Evolutionary conservation across 2,888 invertebrate species (phyloP), one percentile per base, ranked within the genome.

Genomic region (Meloe dianella): DNA sequence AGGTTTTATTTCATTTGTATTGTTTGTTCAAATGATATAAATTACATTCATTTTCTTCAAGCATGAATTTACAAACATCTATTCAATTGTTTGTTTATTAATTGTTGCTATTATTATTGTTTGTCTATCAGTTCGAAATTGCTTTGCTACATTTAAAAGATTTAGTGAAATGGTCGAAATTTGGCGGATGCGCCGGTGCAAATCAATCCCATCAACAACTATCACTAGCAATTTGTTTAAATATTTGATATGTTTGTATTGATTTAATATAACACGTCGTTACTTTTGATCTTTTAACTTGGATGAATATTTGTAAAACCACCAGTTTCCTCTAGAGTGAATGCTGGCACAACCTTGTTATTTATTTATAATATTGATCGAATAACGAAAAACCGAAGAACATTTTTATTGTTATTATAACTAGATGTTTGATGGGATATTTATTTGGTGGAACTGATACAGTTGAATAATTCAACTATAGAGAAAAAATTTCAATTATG

Each of bases 121-220:
- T 17, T 41, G 41, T 41, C 41, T 17, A 41, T n/a, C n/a, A 41
- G n/a, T 17, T 41, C 17, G 14, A 38, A 38, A 38, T n/a, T n/a
- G n/a, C n/a, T n/a, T n/a, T n/a, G n/a, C n/a, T n/a, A n/a, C n/a
- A n/a, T n/a, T n/a, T n/a, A 38, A 1, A 12, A 4, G 5, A 17
- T 41, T n/a, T n/a, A 17, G 17, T 32, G 17, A 4, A 6, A 4
- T 9, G 7, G 9, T 22, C 12, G 51, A 24, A 22, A 51, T 22
- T 51, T 51, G 51, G 51, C 24, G 51, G 51, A 24, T 51, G 51
- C 51, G 51, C 51, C 51, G 14, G 51, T n/a, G 24, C 12, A 24
- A 12, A 10, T 51, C 10, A 22, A 51, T 12, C 12, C 22, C 10
- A 10, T 17, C n/a, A 6, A n/a, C 17, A 41, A 17, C 8, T 41